These are phyloP conservation scores for Lepeophtheirus salmonis DNA, from an alignment of 1,140 invertebrate genomes.

Conservation along the genomic window DNA sequence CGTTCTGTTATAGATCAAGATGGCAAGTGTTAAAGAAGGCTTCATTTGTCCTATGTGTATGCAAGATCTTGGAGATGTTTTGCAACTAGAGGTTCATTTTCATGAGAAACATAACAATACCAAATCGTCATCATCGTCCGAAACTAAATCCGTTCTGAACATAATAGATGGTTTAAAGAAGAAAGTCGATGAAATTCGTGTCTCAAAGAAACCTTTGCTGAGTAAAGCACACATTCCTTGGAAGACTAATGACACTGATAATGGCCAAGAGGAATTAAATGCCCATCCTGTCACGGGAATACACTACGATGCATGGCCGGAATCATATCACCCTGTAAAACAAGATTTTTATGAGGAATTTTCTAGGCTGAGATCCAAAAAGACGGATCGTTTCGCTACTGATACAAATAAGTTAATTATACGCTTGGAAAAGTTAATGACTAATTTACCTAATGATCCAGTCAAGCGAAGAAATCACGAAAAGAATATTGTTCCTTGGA, in stretches of 20 bases:
- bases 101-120: conserved; percentile 13
- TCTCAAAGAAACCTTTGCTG: neutral
- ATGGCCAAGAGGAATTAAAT: neutral
- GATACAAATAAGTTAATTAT: conserved; percentile 85
- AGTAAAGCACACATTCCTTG: neutral
- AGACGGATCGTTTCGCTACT: neutral
- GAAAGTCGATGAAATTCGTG: conserved; percentile 3
- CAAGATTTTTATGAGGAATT: neutral
- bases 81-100: conserved; percentile 17
- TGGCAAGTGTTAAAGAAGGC: conserved; percentile 7
- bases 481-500: conserved; percentile 68
- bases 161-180: conserved; percentile 12
- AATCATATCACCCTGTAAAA: neutral
- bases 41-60: conserved; percentile 18
- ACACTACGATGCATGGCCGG: neutral
- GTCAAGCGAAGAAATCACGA: conserved; percentile 57
- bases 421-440: conserved; percentile 69
- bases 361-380: neutral
- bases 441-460: conserved; percentile 56
- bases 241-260: neutral
- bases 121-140: conserved; percentile 3
- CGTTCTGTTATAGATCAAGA: too few relatives aligned
- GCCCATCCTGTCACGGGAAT: neutral
- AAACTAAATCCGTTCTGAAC: neutral
- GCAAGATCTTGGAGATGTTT: conserved; percentile 17